Base-by-base conservation (phyloP, 2,888 invertebrate genomes). In the Polyommatus icarus region DNA sequence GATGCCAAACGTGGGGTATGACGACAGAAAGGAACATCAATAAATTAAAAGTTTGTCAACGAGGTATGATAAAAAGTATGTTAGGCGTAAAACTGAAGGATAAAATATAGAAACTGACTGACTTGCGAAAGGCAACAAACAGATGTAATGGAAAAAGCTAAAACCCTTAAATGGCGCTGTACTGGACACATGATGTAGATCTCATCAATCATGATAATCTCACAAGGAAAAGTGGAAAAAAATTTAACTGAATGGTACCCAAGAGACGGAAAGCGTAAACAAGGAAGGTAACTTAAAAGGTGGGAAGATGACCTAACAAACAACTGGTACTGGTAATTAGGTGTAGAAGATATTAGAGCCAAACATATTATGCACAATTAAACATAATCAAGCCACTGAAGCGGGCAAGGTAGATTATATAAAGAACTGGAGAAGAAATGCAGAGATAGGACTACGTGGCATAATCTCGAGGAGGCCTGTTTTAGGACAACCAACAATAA, bases 1-100 rank as follows among this genome's bases (percentile, higher is more conserved):
- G 80, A 20, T 76, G 78, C 72, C 57, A 81, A 78, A 80, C 80
- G 61, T 81, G 79, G 79, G 76, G 79, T 20, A 5, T 77, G 59
- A 79, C 78, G 29, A 79, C 78, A 24, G 76, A 80, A 75, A 76
- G 71, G 12, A 20, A 50, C 67, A 67, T 50, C 18, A 76, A 79
- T 67, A 78, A 76, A 78, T 20, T 79, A 32, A 67, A 76, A 6
- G 36, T 78, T 20, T 78, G 79, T 46, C 77, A 80, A 78, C 36
- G 36, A 12, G 40, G 73, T 20, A 75, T 50, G 73, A 8, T 40
- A 40, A 40, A 36, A 40, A 75, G 24, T 20, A 20, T 73, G 3
- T 40, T 46, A 5, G 36, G 40, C 6, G 24, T 75, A 15, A 36
- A 75, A 24, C 15, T 46, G 8, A 46, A 73, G 73, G n/a, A 73